Conservation (phyloP, 2,797 vertebrate genomes). For the Carcharodon carcharias region DNA sequence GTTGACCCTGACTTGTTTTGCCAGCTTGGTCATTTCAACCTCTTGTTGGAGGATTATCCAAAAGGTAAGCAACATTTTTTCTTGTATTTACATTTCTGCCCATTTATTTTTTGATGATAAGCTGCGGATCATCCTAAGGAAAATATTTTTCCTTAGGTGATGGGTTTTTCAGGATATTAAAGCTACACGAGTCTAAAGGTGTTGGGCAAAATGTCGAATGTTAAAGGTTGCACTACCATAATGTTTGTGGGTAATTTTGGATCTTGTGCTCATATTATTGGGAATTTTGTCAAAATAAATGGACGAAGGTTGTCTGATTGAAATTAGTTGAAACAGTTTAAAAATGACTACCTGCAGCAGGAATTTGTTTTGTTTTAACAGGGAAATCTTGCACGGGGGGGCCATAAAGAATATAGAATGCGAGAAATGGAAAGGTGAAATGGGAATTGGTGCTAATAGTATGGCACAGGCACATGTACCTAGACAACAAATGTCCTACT, state of each 20-base stretch:
- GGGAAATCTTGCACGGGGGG: not conserved
- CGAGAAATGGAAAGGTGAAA: not conserved
- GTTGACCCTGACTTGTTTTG: conserved; percentile 95
- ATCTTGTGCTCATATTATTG: not conserved
- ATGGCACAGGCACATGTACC: not conserved
- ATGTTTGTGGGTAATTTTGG: not conserved
- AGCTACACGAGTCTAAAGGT: not conserved
- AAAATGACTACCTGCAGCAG: not conserved
- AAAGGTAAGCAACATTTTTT: conserved; percentile 74
- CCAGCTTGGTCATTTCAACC: conserved; percentile 97
- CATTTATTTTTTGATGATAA: not conserved
- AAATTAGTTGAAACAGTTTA: not conserved
- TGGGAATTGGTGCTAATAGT: no score
- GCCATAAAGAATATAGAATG: not conserved
- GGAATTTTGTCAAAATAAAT: not conserved
- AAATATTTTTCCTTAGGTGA: not conserved
- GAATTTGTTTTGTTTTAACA: not conserved
- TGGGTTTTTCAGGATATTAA: not conserved
- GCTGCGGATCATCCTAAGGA: not conserved
- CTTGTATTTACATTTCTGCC: conserved; percentile 5
- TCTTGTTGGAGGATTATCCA: conserved; percentile 94
- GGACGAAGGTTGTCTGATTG: not conserved
- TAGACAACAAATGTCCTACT: not conserved
- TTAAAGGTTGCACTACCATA: not conserved
- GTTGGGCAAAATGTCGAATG: not conserved